Evolutionary conservation across 2,888 invertebrate genomes (phyloP).

Genomic region (Brenthis hecate): DNA sequence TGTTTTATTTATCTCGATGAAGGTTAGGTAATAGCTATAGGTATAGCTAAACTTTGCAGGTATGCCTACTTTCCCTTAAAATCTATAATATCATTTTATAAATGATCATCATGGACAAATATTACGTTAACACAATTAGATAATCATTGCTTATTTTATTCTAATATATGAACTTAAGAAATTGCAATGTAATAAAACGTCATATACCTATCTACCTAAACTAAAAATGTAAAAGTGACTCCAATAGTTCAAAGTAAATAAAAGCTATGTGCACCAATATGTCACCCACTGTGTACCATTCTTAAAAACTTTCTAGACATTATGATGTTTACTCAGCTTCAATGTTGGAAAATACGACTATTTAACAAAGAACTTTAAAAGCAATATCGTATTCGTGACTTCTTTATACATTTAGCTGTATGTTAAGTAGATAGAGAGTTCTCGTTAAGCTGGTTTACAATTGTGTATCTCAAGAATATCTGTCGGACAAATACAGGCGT

Average conservation of each 20-base stretch:
- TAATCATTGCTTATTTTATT: too few species aligned
- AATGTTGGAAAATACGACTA: constrained; percentile 50
- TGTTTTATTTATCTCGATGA: too few species aligned
- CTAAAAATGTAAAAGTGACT: constrained; percentile 19
- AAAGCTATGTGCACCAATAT: constrained; percentile 28
- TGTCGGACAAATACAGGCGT: constrained; percentile 68
- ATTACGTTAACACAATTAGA: background rate
- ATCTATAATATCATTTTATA: too few species aligned
- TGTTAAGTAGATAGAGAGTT: constrained; percentile 29
- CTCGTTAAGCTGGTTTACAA: constrained; percentile 35
- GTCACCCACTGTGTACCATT: constrained; percentile 45
- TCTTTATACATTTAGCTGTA: constrained; percentile 21
- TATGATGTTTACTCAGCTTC: constrained; percentile 58
- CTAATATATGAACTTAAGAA: background rate
- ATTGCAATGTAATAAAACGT: background rate
- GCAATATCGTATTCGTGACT: constrained; percentile 14
- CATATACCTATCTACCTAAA: background rate
- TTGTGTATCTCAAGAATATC: constrained; percentile 70
- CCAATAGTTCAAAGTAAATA: constrained; percentile 19
- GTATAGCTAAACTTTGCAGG: too few species aligned
- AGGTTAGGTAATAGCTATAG: too few species aligned
- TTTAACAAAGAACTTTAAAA: constrained; percentile 47
- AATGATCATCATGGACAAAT: too few species aligned
- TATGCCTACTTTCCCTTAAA: too few species aligned
- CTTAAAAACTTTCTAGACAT: constrained; percentile 73